Evolutionary conservation across 2,888 invertebrate species (phyloP), one percentile per base, ranked within the genome.

Genomic region (Dasypolia templi): DNA sequence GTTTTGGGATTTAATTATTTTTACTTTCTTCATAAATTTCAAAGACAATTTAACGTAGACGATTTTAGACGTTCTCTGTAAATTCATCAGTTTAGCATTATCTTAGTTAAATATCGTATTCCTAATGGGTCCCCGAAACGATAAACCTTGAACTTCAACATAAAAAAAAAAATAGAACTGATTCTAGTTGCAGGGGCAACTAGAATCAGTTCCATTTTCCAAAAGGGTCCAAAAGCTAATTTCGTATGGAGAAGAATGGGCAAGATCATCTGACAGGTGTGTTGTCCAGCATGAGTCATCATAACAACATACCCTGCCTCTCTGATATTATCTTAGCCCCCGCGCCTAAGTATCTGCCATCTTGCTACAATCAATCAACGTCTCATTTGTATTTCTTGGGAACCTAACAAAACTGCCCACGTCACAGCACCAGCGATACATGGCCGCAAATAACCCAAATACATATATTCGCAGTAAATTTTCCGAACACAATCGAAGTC

Each of bases 401-500:
- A 62, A 79, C 63, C 46, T 51, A 68, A 83, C 66, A 59, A 79
- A 79, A 83, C 39, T 68, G 73, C 67, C 53, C 39, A 46, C 71
- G 51, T 32, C 64, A 62, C 66, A 71, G 35, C 46, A 42, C 39
- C 26, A 59, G 19, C 69, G 49, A 68, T 65, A 55, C 61, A 61
- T 22, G 5, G 11, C 17, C 51, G 6, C 63, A 71, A 76, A 75
- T 42, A 77, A 84, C 62, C 69, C 49, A 72, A 72, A 75, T 66
- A 86, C 76, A 80, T 67, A 68, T 49, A 72, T 81, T 77, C 61
- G 58, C 70, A 71, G 53, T 72, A 78, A 85, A 81, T 77, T 68
- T 72, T 12, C 68, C 64, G 68, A n/a, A 65, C 61, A 79, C 65
- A 73, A 74, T 78, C 73, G 63, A 68, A 72, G 51, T 49, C 66